Percentiles rank a stretch among this genome's conserved stretches.
These are phyloP conservation scores for Cantharis rustica DNA, from an alignment of 2,888 invertebrate genomes.

Conservation along the genomic window DNA sequence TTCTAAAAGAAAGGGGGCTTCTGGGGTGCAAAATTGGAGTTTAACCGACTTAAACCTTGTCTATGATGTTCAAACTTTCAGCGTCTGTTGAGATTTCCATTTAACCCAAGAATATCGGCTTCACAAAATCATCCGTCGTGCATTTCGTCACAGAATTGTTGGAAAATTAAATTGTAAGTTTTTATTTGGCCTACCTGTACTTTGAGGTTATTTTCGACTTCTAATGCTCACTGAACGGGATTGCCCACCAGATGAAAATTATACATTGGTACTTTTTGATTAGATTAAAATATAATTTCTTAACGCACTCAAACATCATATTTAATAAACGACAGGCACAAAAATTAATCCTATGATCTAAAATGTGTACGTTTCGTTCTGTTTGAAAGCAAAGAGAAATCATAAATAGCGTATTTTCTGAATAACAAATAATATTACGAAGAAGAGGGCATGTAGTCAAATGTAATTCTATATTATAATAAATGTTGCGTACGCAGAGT, in stretches of 20 bases:
- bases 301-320: background rate
- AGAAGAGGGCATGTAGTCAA: constrained; percentile 32
- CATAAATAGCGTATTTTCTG: constrained; percentile 15
- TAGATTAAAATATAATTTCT: background rate
- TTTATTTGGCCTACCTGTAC: too few species aligned
- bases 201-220: too few species aligned
- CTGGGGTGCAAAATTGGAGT: too few species aligned
- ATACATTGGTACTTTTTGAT: background rate
- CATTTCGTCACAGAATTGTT: too few species aligned
- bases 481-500: constrained; percentile 49
- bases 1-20: too few species aligned
- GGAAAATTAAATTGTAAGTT: too few species aligned
- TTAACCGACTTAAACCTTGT: too few species aligned
- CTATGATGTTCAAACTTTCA: too few species aligned
- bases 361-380: constrained; percentile 8
- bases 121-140: too few species aligned
- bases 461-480: constrained; percentile 44
- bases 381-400: constrained; percentile 16
- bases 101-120: too few species aligned
- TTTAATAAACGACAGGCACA: background rate
- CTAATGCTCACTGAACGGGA: too few species aligned
- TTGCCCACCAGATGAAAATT: background rate
- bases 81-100: too few species aligned
- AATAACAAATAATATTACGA: constrained; percentile 26
- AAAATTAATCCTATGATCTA: background rate